Conservation (phyloP, 2,888 invertebrate species). For the Tetragnatha montana region DNA sequence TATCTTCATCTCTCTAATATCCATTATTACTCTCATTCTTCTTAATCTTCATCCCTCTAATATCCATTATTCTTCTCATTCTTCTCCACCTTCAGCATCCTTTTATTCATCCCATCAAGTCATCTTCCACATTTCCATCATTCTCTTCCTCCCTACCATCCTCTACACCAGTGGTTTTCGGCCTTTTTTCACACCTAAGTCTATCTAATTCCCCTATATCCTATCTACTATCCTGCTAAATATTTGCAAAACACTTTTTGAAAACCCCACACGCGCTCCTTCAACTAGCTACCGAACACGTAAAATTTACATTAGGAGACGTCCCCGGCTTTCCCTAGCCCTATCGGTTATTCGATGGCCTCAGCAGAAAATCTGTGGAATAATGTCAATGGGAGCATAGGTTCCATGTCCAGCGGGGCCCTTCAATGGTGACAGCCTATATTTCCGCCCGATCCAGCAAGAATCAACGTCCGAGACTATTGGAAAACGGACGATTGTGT, state of each 20-base stretch:
- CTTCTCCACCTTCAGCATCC: too few relatives aligned
- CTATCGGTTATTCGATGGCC: constrained; percentile 51
- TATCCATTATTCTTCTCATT: too few relatives aligned
- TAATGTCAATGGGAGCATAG: constrained; percentile 40
- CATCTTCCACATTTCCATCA: too few relatives aligned
- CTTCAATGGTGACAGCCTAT: constrained; percentile 55
- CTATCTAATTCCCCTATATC: too few relatives aligned
- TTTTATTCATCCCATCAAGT: too few relatives aligned
- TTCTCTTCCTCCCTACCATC: too few relatives aligned
- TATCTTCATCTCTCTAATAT: too few relatives aligned
- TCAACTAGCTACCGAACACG: neutral
- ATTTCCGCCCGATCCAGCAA: constrained; percentile 64
- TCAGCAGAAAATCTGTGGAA: constrained; percentile 52
- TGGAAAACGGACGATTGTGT: constrained; percentile 69
- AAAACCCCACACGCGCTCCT: neutral
- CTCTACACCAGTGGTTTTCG: too few relatives aligned
- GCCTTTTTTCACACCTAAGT: too few relatives aligned
- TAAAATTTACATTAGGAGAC: constrained; percentile 28
- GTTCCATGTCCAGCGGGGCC: constrained; percentile 52
- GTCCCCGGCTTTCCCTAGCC: neutral
- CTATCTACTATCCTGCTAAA: too few relatives aligned
- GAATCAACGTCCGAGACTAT: constrained; percentile 53
- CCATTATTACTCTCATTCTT: too few relatives aligned
- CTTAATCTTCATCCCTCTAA: too few relatives aligned
- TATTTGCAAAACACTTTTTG: neutral